Evolutionary conservation across 2,888 invertebrate species (phyloP).

Genomic region (Torymus auratus): DNA sequence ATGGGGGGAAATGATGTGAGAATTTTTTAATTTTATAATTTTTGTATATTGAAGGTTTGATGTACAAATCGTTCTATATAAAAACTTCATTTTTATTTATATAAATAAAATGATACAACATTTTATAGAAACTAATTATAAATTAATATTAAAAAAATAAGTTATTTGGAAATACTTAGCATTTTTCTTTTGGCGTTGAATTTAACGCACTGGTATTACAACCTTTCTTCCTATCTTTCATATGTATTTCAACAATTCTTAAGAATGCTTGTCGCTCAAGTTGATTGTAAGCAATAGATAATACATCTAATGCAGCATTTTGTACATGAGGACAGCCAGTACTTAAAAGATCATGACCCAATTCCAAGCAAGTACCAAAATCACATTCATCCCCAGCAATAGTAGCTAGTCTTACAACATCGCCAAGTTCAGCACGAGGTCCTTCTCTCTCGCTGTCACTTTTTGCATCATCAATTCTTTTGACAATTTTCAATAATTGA

Average conservation of each 20-base stretch:
- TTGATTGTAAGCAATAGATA: conserved; percentile 87
- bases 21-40: too few relatives aligned
- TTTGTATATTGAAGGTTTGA: too few relatives aligned
- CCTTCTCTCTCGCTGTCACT: conserved; percentile 80
- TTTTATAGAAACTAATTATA: conserved; percentile 25
- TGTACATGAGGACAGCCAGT: conserved; percentile 85
- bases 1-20: too few relatives aligned
- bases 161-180: conserved; percentile 24
- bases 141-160: conserved; percentile 31
- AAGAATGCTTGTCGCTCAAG: conserved; percentile 85
- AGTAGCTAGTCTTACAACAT: conserved; percentile 88
- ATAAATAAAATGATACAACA: conserved; percentile 44
- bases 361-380: conserved; percentile 94
- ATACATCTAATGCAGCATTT: conserved; percentile 80
- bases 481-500: conserved; percentile 83
- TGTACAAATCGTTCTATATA: neutral
- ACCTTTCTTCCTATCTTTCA: conserved; percentile 83
- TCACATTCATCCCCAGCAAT: conserved; percentile 97
- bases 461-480: conserved; percentile 80
- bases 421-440: conserved; percentile 85
- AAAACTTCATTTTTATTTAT: conserved; percentile 17
- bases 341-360: conserved; percentile 91
- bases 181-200: neutral
- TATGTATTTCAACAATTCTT: conserved; percentile 86
- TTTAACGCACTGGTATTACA: conserved; percentile 39